phyloP scores from a whole-genome alignment of 2,888 invertebrate genomes.

The Eupelmus urozonus region DNA sequence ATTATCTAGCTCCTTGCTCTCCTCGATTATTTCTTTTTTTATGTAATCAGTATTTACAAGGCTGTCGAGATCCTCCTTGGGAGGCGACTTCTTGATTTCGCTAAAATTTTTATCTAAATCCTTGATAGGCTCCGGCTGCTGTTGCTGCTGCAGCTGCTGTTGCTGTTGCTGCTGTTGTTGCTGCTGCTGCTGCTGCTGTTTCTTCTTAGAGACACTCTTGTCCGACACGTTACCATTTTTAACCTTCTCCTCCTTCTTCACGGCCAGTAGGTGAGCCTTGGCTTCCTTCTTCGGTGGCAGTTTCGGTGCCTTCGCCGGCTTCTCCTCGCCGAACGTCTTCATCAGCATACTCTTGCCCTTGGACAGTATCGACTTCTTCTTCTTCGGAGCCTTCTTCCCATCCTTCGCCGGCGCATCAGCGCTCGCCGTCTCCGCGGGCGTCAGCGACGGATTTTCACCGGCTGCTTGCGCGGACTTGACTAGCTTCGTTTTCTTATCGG shows the following conservation, averaged over 20 bases:
- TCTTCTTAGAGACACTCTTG: slow-evolving; percentile 69
- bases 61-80: slow-evolving; percentile 55
- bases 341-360: slow-evolving; percentile 68
- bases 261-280: slow-evolving; percentile 64
- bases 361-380: slow-evolving; percentile 65
- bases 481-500: slow-evolving; percentile 74
- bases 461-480: slow-evolving; percentile 65
- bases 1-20: slow-evolving; percentile 62
- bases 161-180: no score
- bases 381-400: slow-evolving; percentile 63
- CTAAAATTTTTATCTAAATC: slow-evolving; percentile 65
- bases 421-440: slow-evolving; percentile 30
- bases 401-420: slow-evolving; percentile 45
- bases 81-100: slow-evolving; percentile 63
- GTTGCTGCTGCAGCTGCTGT: no score
- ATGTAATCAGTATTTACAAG: slow-evolving; percentile 62
- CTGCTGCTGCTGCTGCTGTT: no score
- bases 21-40: slow-evolving; percentile 72
- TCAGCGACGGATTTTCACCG: slow-evolving; percentile 1
- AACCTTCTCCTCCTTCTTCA: slow-evolving; percentile 70
- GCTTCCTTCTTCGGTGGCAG: slow-evolving; percentile 66
- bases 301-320: slow-evolving; percentile 66
- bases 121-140: slow-evolving; percentile 60
- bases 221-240: slow-evolving; percentile 67
- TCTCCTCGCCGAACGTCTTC: slow-evolving; percentile 71